Evolutionary conservation across 1,140 invertebrate species (phyloP).

Genomic region (Aphaenogaster rudis): DNA sequence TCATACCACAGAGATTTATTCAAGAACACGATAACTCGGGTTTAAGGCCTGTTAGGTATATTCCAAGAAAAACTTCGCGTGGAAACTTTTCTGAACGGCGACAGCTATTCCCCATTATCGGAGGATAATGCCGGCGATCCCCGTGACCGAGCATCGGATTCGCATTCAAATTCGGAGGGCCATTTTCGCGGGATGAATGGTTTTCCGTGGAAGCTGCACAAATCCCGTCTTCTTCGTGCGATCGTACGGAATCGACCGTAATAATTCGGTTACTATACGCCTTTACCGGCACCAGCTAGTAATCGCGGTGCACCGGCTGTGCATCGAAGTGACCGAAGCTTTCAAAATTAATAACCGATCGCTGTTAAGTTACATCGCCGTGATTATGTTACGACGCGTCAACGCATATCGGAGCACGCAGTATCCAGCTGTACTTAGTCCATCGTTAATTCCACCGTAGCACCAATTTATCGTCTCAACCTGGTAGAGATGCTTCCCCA

Average conservation of each 20-base stretch:
- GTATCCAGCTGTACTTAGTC: conserved; percentile 44
- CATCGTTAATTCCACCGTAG: conserved; percentile 65
- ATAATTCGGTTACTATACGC: conserved; percentile 46
- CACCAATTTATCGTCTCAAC: conserved; percentile 69
- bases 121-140: conserved; percentile 57
- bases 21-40: conserved; percentile 7
- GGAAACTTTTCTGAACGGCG: conserved; percentile 44
- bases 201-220: conserved; percentile 50
- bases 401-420: conserved; percentile 42
- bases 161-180: conserved; percentile 58
- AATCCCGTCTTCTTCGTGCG: conserved; percentile 61
- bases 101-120: conserved; percentile 55
- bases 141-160: conserved; percentile 58
- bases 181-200: conserved; percentile 61
- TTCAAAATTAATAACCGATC: conserved; percentile 71
- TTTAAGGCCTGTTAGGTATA: conserved; percentile 34
- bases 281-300: neutral
- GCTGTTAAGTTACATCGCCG: conserved; percentile 62
- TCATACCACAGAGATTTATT: conserved; percentile 17
- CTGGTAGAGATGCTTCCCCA: neutral
- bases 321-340: conserved; percentile 61
- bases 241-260: conserved; percentile 60
- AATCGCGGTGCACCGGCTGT: conserved; percentile 42
- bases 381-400: conserved; percentile 60
- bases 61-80: conserved; percentile 31